Evolutionary conservation across 2,888 invertebrate genomes (phyloP), one percentile per base, ranked within the genome.

Genomic region (Osmoderma eremita): DNA sequence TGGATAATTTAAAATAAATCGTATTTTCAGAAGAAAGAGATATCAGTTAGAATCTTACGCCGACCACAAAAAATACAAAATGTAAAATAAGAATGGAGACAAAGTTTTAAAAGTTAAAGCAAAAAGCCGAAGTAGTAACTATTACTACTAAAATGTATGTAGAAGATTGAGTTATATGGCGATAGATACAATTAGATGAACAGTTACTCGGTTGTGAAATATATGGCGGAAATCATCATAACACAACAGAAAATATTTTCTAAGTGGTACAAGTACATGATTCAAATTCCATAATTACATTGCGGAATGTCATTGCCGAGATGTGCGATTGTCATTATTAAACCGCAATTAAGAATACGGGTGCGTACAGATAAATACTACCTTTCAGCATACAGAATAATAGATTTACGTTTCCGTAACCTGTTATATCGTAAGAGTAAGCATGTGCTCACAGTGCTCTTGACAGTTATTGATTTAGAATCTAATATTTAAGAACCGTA

Each of bases 201-300:
- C 39, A 54, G 38, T 39, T 42, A 56, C 41, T 20, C 56, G 13
- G n/a, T 10, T n/a, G 12, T 1, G 0, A 5, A 15, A 17, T 45
- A 18, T 10, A 18, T 10, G 13, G 15, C n/a, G 20, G 18, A 39
- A 13, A 22, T 13, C 41, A 41, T 39, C 38, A 18, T 15, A 54
- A n/a, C 6, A 54, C 5, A 39, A 54, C 17, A 41, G 41, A 56
- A 18, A 56, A 13, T 20, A 20, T n/a, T 56, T 56, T 56, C 18
- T 1, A 41, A 8, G 17, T 13, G 10, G 2, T 22, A 15, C 41
- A 56, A 56, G 41, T 56, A 20, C 56, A 41, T 56, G 41, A 56
- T 56, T 56, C 22, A 56, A 50, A 13, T 24, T 15, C 39, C 22
- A 22, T 39, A 56, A 56, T 56, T 56, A 41, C 39, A 22, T 41